Percentiles rank a stretch among this genome's conserved stretches.
Evolutionary conservation across 2,797 vertebrate genomes (phyloP).

Genomic region (Rhinoraja longicauda): DNA sequence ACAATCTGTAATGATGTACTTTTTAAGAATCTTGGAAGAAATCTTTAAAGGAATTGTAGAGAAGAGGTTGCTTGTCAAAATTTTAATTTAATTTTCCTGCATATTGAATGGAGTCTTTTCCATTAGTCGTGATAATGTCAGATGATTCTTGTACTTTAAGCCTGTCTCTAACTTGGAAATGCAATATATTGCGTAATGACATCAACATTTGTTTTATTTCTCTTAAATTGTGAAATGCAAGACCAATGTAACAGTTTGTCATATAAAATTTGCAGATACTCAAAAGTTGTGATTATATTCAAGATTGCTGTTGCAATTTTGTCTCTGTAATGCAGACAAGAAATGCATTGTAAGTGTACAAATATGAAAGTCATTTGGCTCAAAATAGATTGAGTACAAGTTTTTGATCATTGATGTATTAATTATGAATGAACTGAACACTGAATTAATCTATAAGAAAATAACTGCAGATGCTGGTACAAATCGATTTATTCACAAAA

Average conservation of each 20-base stretch:
- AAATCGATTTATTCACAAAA: too few species aligned
- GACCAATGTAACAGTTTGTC: constrained; percentile 35
- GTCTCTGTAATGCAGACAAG: neutral
- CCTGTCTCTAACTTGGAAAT: constrained; percentile 49
- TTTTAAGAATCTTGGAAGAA: neutral
- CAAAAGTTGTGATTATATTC: neutral
- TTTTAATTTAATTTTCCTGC: constrained; percentile 43
- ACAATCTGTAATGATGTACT: neutral
- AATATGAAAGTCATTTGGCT: constrained; percentile 1
- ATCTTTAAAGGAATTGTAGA: constrained; percentile 1
- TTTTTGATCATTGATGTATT: neutral
- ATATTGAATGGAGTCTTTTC: constrained; percentile 45
- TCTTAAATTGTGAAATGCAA: constrained; percentile 41
- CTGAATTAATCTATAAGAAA: neutral
- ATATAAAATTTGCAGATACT: neutral
- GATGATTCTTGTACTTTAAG: constrained; percentile 49
- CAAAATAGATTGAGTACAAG: neutral
- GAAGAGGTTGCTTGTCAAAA: constrained; percentile 44
- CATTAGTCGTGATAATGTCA: constrained; percentile 48
- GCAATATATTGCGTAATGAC: constrained; percentile 47
- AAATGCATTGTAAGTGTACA: neutral
- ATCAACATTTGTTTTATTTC: constrained; percentile 42
- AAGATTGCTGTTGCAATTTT: neutral
- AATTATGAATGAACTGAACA: neutral
- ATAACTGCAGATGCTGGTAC: too few species aligned